Evolutionary conservation across 2,888 invertebrate species (phyloP).

Genomic region (Drosophila monieri): DNA sequence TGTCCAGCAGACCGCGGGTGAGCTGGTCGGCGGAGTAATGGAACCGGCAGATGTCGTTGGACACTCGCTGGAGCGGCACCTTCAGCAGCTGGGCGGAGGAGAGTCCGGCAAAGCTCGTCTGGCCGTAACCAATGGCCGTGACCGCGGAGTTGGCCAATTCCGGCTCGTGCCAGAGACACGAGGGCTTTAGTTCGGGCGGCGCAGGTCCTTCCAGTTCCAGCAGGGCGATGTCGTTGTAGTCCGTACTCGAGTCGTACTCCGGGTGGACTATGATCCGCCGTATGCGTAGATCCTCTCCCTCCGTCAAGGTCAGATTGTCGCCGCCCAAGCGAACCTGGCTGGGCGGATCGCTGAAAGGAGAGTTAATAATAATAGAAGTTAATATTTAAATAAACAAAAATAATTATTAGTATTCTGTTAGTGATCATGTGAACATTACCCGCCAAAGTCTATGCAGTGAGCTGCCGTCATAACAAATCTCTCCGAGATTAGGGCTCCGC

Average conservation of each 20-base stretch:
- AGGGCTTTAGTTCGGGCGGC: constrained; percentile 49
- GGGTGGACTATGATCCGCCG: constrained; percentile 84
- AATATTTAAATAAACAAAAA: no score
- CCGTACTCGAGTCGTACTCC: constrained; percentile 85
- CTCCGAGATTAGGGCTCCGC: constrained; percentile 70
- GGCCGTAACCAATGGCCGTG: constrained; percentile 87
- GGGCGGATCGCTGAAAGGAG: constrained; percentile 23
- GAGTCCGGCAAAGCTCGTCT: constrained; percentile 80
- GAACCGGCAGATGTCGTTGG: constrained; percentile 32
- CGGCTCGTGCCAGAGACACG: constrained; percentile 85
- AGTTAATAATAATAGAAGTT: background rate
- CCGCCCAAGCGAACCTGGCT: constrained; percentile 69
- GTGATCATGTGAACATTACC: constrained; percentile 31
- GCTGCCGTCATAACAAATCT: constrained; percentile 77
- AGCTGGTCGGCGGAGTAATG: constrained; percentile 41
- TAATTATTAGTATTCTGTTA: no score
- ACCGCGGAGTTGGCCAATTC: constrained; percentile 79
- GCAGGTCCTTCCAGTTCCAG: constrained; percentile 84
- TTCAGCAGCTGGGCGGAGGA: constrained; percentile 61
- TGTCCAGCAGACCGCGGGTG: constrained; percentile 33
- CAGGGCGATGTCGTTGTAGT: constrained; percentile 89
- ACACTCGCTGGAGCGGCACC: constrained; percentile 47
- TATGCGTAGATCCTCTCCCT: constrained; percentile 39
- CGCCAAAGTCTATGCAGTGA: constrained; percentile 68
- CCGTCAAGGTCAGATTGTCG: constrained; percentile 60